Base-by-base conservation (phyloP, 2,113 vertebrate species). In the Nothoprocta pentlandii region DNA sequence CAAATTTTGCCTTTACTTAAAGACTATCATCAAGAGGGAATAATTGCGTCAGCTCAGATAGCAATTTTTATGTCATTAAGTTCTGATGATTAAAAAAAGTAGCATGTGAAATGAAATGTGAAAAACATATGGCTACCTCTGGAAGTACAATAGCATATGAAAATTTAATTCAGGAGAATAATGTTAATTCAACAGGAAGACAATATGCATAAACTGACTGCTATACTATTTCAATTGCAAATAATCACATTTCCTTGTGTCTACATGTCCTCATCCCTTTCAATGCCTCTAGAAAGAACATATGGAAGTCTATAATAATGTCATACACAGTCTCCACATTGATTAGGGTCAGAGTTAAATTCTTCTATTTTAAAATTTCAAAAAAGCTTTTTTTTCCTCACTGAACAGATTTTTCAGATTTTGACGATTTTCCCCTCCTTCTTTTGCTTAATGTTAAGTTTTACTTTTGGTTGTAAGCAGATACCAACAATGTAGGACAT, bases 51-150 rank as follows among this genome's bases (percentile, higher is more conserved):
- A 85, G 41, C 56, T 93, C 93, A 67, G 73, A 76, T 46, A 92
- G 79, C 75, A 93, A 84, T 96, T 95, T 96, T 88, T 93, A 47
- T 94, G 89, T 94, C 94, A 86, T 77, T 75, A 70, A 90, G 9
- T 89, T 90, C 86, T 91, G 59, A 91, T 71, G 81, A 59, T 87
- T 95, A 87, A 92, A 87, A 87, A 53, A 89, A 85, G 73, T 16
- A 85, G 32, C 41, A 19, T 34, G 61, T 87, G 80, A 89, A 92
- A 66, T 30, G 76, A 58, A 88, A 81, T 49, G 66, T 85, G 62
- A 76, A 95, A 69, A 91, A 56, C 30, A 44, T 64, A 22, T 78
- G 86, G 63, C 90, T 74, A 80, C 84, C 56, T 94, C 73, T 58
- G 70, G 42, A 94, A 93, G 64, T 28, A 85, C 78, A 87, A 58